phyloP scores from a whole-genome alignment of 2,113 vertebrate species.

The Bombycilla garrulus region DNA sequence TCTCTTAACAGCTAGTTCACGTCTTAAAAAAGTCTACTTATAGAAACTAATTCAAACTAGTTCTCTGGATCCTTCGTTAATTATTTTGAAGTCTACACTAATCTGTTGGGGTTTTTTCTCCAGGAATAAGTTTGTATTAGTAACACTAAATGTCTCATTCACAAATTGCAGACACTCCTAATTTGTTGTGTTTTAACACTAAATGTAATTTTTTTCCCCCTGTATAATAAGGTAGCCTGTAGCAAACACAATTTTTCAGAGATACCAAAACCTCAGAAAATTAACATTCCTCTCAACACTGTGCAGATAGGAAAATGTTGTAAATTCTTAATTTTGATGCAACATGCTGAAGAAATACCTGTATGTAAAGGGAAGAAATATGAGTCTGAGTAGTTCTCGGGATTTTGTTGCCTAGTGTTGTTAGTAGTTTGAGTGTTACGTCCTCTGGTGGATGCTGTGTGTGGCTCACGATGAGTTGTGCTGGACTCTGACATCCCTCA shows the following conservation, averaged over 20 bases:
- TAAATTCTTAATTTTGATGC: not conserved
- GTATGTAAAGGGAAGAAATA: not conserved
- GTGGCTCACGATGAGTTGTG: not conserved
- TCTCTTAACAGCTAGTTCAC: not conserved
- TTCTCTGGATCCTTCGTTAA: not conserved
- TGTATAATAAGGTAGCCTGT: not conserved
- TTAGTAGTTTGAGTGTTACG: not conserved
- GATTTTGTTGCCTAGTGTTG: not conserved
- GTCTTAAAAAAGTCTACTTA: not conserved
- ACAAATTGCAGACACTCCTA: not conserved
- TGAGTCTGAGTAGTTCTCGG: not conserved
- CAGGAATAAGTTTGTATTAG: not conserved
- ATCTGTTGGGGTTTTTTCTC: not conserved
- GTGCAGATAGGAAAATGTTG: not conserved
- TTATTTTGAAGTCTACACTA: not conserved
- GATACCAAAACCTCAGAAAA: not conserved
- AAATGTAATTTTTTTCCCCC: not conserved
- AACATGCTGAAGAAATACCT: not conserved
- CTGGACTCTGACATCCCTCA: not conserved
- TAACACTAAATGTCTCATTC: not conserved
- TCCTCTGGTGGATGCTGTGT: not conserved
- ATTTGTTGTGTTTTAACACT: not conserved
- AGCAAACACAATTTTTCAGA: not conserved
- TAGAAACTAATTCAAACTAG: not conserved
- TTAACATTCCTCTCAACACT: not conserved